Evolutionary conservation across 2,888 invertebrate genomes (phyloP), one percentile per base, ranked within the genome.

Genomic region (Idaea straminata): DNA sequence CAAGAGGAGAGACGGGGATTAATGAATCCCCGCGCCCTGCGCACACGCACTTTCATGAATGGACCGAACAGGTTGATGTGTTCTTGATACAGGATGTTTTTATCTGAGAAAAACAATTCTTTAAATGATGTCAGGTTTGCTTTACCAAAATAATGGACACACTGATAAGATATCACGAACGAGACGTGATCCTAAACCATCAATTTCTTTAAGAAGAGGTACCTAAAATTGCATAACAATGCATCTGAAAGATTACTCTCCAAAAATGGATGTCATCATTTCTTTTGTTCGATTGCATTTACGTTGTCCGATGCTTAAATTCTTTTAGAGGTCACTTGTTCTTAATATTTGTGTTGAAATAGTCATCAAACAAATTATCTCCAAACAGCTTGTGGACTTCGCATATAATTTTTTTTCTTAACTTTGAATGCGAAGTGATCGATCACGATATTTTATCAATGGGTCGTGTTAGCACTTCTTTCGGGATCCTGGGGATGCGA

Each of bases 31-130:
- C 92, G 89, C 91, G 89, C 92, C 90, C 91, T 91, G 92, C 91
- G 91, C 91, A 83, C 92, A 91, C 92, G 92, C 92, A 92, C 92
- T 92, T 92, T 92, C 91, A 92, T 92, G 92, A 92, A 92, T 92
- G 92, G 89, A 84, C 86, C 88, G 87, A 92, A 92, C 92, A 92
- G 92, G 92, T 92, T 92, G 91, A 91, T 91, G 87, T 88, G 86
- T 91, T 83, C 80, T 71, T 70, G 72, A 74, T 85, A 92, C 84
- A 91, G 91, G 85, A 34, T 89, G 91, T 68, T 81, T 34, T 62
- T 72, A 67, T 74, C 76, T 62, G 61, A 72, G 64, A 57, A 64
- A 68, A 69, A 69, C 59, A 47, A 10, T 25, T 25, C 25, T 2
- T 25, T 25, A 25, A 25, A 25, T 25, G 3, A 47, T 47, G 47